Percentiles rank a stretch among this genome's conserved stretches.
phyloP scores from a whole-genome alignment of 2,113 vertebrate species.

The Emydocephalus ijimae region DNA sequence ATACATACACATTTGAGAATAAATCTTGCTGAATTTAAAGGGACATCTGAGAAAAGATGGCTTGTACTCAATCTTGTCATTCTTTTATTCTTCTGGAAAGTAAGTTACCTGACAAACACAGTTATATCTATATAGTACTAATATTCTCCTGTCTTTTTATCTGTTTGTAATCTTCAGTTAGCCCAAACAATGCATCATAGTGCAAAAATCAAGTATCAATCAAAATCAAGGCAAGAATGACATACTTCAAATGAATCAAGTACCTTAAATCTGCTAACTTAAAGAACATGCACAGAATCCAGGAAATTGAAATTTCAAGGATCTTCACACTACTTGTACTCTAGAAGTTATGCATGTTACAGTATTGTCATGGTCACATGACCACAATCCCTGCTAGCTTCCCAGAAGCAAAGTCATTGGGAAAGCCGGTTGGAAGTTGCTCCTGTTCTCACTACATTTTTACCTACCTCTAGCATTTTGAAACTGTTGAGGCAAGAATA shows the following conservation, averaged over 20 bases:
- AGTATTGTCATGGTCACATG: background rate
- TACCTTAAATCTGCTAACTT: background rate
- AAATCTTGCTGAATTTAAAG: background rate
- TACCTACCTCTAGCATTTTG: background rate
- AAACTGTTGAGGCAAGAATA: background rate
- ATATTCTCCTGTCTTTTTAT: background rate
- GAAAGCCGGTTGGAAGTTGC: background rate
- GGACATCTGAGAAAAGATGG: background rate
- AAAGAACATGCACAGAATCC: background rate
- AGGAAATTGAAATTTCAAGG: background rate
- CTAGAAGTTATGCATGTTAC: background rate
- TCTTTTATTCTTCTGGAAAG: background rate
- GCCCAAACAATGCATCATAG: too few species aligned
- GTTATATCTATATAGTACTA: background rate
- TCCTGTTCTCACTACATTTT: background rate
- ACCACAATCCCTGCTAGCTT: background rate
- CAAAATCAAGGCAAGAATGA: background rate
- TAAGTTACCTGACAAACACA: background rate
- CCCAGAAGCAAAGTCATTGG: background rate
- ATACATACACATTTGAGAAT: background rate
- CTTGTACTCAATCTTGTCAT: background rate
- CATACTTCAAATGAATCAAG: background rate
- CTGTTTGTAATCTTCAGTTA: background rate
- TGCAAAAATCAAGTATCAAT: background rate
- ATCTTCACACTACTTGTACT: background rate